Base-by-base conservation (phyloP, 2,797 vertebrate species). In the Garrulus glandarius region DNA sequence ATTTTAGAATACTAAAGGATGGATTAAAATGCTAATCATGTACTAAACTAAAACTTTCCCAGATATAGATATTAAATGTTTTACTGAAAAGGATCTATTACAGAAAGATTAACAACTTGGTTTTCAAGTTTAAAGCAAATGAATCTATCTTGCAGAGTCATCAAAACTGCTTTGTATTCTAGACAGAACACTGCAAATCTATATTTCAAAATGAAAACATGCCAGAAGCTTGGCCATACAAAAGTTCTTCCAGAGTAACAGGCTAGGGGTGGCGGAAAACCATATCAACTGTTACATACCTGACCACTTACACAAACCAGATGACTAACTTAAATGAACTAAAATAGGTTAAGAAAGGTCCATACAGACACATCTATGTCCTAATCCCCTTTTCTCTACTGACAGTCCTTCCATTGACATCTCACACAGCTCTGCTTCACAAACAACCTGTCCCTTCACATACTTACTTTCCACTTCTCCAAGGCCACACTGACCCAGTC, bases 41-140 rank as follows among this genome's bases (percentile, higher is more conserved):
- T 22, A 88, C 24, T 43, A 70, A 93, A 37, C 21, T 19, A 76
- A 80, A 92, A 44, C 15, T 8, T 74, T 94, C 63, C 34, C 16
- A 89, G 56, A 74, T 36, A 69, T 20, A 84, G 53, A 47, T 65
- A 91, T 16, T 75, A 68, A 41, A 91, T 63, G 34, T 61, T 69
- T 41, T 24, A 82, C 21, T 39, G 46, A 84, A 95, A 91, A 91
- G 5, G 27, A 91, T 50, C 43, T 64, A 39, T 24, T 91, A 65
- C 37, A 50, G 69, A 67, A 41, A 89, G 70, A 91, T 63, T 67
- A 92, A 74, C 52, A 93, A 47, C 72, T 94, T 83, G 30, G 47
- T 97, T 95, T 94, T 75, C 57, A 93, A 86, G 65, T 61, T 80
- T 72, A 93, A 94, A 86, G 69, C 76, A 91, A 89, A 87, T 10